These are phyloP conservation scores for Cabera pusaria DNA, from an alignment of 2,888 invertebrate species.

Conservation along the genomic window DNA sequence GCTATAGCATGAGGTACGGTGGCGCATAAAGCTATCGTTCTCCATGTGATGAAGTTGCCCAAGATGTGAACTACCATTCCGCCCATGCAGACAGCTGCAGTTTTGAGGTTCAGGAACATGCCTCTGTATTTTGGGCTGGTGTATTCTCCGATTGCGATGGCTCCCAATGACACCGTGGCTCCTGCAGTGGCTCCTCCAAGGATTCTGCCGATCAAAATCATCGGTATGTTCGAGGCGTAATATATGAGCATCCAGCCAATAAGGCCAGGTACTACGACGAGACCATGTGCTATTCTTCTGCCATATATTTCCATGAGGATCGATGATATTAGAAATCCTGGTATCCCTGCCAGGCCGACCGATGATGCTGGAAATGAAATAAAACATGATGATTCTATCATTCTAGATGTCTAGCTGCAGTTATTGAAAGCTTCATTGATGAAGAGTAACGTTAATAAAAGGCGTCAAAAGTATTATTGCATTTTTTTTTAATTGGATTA, in stretches of 20 bases:
- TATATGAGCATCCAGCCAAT: slow-evolving; percentile 73
- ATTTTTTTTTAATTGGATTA: too few relatives aligned
- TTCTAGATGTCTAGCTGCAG: too few relatives aligned
- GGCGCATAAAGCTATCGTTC: slow-evolving; percentile 40
- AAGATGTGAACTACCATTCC: slow-evolving; percentile 42
- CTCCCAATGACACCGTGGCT: slow-evolving; percentile 56
- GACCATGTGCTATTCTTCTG: slow-evolving; percentile 36
- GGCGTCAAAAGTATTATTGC: too few relatives aligned
- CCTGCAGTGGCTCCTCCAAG: slow-evolving; percentile 69
- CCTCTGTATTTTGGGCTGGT: slow-evolving; percentile 49
- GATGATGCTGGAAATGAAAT: slow-evolving; percentile 41
- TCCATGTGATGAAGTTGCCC: slow-evolving; percentile 43
- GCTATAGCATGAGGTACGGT: slow-evolving; percentile 34
- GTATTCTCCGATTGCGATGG: slow-evolving; percentile 55
- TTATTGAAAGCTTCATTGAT: too few relatives aligned
- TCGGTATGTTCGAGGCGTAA: slow-evolving; percentile 47
- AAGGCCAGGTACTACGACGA: slow-evolving; percentile 66
- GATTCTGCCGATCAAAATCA: slow-evolving; percentile 42
- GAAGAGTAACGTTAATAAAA: too few relatives aligned
- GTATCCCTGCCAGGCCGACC: slow-evolving; percentile 40
- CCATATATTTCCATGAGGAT: slow-evolving; percentile 45
- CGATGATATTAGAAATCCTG: slow-evolving; percentile 46
- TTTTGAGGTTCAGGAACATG: slow-evolving; percentile 49
- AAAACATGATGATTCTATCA: too few relatives aligned
- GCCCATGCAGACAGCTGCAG: slow-evolving; percentile 41